These are phyloP conservation scores for Sipha flava DNA, from an alignment of 1,140 invertebrate species.

Conservation along the genomic window DNA sequence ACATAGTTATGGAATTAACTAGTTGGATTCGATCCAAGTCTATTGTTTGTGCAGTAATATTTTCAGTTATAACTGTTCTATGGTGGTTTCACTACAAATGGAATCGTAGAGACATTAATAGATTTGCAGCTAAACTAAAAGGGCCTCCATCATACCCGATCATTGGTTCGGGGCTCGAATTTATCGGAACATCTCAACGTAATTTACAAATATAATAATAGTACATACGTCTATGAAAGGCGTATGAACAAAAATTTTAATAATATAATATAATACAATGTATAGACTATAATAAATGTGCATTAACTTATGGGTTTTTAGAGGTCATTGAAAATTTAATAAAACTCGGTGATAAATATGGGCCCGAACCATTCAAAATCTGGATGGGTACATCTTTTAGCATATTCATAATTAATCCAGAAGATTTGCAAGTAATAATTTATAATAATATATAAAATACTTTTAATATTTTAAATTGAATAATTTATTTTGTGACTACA, in stretches of 20 bases:
- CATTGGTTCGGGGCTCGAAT: slow-evolving; percentile 50
- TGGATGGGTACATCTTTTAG: slow-evolving; percentile 47
- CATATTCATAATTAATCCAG: slow-evolving; percentile 44
- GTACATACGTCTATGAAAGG: no score
- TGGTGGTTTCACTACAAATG: background rate
- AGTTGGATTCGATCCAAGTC: background rate
- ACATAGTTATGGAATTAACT: no score
- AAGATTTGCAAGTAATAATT: slow-evolving; percentile 44
- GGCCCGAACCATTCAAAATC: slow-evolving; percentile 41
- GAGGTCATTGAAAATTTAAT: slow-evolving; percentile 41
- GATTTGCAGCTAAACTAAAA: slow-evolving; percentile 41
- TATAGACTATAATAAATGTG: no score
- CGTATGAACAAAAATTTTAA: no score
- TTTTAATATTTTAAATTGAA: no score
- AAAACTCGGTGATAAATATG: slow-evolving; percentile 41
- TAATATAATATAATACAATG: no score
- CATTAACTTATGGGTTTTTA: slow-evolving; percentile 40
- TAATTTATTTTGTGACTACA: no score
- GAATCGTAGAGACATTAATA: slow-evolving; percentile 25
- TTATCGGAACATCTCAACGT: slow-evolving; percentile 40
- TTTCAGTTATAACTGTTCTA: background rate
- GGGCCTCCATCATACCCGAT: slow-evolving; percentile 50
- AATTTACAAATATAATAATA: background rate
- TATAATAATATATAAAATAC: no score
- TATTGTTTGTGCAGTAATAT: background rate